These are phyloP conservation scores for Heteropelma amictum DNA, from an alignment of 2,888 invertebrate genomes.

Conservation along the genomic window DNA sequence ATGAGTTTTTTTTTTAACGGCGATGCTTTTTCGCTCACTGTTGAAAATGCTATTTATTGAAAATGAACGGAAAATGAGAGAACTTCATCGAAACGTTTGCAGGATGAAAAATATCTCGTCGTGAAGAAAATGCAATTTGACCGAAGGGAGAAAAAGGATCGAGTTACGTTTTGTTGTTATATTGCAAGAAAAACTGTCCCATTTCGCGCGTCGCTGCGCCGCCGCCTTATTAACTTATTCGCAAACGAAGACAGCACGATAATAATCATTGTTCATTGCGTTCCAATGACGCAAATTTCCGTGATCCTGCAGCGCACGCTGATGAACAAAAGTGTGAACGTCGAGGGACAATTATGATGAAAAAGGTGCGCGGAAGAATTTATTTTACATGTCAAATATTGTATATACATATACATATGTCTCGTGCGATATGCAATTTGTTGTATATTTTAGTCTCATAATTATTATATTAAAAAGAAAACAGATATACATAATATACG, in stretches of 20 bases:
- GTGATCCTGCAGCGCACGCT: conserved; percentile 11
- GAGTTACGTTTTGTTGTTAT: neutral
- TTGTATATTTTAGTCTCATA: conserved; percentile 72
- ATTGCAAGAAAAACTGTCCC: conserved; percentile 33
- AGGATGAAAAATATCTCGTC: too few species aligned
- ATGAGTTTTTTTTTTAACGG: conserved; percentile 26
- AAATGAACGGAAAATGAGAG: neutral
- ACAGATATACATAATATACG: conserved; percentile 70
- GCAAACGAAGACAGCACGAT: neutral
- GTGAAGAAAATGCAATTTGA: conserved; percentile 1
- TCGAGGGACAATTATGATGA: neutral
- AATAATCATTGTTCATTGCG: neutral
- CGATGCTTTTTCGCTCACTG: conserved; percentile 34
- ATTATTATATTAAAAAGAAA: conserved; percentile 67
- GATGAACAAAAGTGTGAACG: neutral
- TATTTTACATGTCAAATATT: conserved; percentile 76
- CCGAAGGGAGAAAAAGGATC: neutral
- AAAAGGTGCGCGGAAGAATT: conserved; percentile 52
- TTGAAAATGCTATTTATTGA: conserved; percentile 46
- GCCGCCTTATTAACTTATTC: conserved; percentile 19
- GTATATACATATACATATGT: conserved; percentile 71
- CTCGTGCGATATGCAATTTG: conserved; percentile 70
- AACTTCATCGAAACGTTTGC: neutral
- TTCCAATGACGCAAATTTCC: conserved; percentile 29
- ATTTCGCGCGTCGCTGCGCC: conserved; percentile 27